Evolutionary conservation across 2,113 vertebrate genomes (phyloP), one percentile per base, ranked within the genome.

Genomic region (Triplophysa siluroides): DNA sequence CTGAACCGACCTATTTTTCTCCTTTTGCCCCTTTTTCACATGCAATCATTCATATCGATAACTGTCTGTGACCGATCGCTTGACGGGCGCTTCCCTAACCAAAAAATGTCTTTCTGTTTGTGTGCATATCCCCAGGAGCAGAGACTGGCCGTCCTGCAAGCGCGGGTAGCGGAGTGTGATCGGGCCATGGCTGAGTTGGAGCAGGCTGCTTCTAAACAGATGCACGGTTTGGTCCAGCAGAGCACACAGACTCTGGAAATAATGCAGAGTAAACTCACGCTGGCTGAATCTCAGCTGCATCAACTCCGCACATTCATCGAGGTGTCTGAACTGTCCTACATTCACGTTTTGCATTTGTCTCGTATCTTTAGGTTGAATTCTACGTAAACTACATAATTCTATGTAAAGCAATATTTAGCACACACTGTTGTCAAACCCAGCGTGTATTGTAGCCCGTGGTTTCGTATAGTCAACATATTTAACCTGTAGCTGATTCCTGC

Each of bases 241-340:
- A 97, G 92, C 84, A 90, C 91, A 43, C 90, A 92, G 74, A 91
- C 91, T 47, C 89, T 98, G 79, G 93, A 95, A 81, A 83, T 67
- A 6, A 76, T 95, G 29, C 94, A 96, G 88, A 94, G 91, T 82
- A 92, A 94, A 72, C 75, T 96, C 43, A 70, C 88, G 12, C 83
- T 92, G 33, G 87, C 92, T 66, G 92, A 69, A 88, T 88, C 91
- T 13, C 95, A 94, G 87, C 88, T 93, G 78, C 93, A 95, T 63
- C 93, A 98, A 67, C 93, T 98, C 78, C 87, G 89, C 72, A 64
- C 84, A 24, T 97, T 98, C 89, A 92, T 95, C 67, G 94, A 96
- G 95, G 96, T 94, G 87, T 76, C 45, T 21, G 2, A 12, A 21
- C 69, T 54, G 50, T 58, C 10, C 50, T 2, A 63, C 21, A 14